Percentiles rank a stretch among this genome's conserved stretches.
Conservation (phyloP, 2,113 vertebrate genomes). For the Hypanus sabinus region DNA sequence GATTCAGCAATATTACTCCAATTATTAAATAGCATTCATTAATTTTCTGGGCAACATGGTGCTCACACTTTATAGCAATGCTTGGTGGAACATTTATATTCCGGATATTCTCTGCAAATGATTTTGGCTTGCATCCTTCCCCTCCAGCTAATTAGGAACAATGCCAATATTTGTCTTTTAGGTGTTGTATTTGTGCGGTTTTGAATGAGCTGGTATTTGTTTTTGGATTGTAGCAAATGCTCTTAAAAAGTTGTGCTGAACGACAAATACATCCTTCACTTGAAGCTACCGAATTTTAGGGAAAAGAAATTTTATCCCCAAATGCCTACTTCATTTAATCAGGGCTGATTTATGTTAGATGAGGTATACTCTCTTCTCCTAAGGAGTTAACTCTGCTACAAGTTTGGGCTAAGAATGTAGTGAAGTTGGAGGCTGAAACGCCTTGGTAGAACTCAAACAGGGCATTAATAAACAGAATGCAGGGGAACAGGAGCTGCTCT, state of each 20-base stretch:
- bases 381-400: no score
- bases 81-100: background rate
- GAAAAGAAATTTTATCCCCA: no score
- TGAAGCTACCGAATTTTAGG: background rate
- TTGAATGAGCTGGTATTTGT: background rate
- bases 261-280: background rate
- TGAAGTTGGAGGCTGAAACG: no score
- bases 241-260: background rate
- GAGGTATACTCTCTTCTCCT: no score
- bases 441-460: no score
- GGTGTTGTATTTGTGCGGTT: background rate
- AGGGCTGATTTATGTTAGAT: no score
- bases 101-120: background rate
- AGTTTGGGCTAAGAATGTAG: no score
- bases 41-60: background rate
- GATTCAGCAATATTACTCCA: background rate
- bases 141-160: background rate
- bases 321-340: no score
- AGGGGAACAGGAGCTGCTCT: no score
- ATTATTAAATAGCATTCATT: conserved; percentile 22
- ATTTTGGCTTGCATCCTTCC: background rate
- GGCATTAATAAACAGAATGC: no score
- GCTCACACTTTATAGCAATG: background rate
- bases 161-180: background rate
- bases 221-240: background rate